These are phyloP conservation scores for Acanthornis magna DNA, from an alignment of 2,797 vertebrate genomes.

Conservation along the genomic window DNA sequence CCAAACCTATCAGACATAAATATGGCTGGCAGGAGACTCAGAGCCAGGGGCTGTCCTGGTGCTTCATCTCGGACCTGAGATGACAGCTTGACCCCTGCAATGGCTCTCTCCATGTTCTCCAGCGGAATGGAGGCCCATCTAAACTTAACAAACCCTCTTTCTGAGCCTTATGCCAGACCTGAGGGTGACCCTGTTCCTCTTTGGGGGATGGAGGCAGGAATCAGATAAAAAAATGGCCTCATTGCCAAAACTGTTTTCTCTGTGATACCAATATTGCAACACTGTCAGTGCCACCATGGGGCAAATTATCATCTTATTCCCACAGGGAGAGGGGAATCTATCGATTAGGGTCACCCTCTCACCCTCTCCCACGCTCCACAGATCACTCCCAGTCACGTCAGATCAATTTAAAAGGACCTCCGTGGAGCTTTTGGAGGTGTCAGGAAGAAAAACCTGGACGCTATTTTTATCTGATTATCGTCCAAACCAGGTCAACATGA, in stretches of 20 bases:
- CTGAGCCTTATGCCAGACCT: not conserved
- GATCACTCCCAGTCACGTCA: not conserved
- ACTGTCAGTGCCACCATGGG: not conserved
- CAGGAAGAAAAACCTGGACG: not conserved
- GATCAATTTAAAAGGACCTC: not conserved
- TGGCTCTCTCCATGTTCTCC: not conserved
- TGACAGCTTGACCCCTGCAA: not conserved
- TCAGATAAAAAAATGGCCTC: not conserved
- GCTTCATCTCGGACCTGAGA: not conserved
- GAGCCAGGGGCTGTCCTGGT: not conserved
- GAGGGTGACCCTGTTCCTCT: not conserved
- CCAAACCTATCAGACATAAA: not conserved
- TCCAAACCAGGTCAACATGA: conserved; percentile 8
- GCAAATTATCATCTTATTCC: not conserved
- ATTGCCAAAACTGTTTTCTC: not conserved
- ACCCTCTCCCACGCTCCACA: not conserved
- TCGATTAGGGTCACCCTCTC: not conserved
- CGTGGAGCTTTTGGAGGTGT: not conserved
- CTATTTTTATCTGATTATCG: not conserved
- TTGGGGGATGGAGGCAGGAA: not conserved
- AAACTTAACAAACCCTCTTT: not conserved
- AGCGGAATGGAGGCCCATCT: not conserved
- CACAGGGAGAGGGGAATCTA: not conserved
- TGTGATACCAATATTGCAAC: not conserved
- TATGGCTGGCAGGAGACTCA: not conserved